phyloP scores from a whole-genome alignment of 2,797 vertebrate genomes.

The Margarornis squamiger region DNA sequence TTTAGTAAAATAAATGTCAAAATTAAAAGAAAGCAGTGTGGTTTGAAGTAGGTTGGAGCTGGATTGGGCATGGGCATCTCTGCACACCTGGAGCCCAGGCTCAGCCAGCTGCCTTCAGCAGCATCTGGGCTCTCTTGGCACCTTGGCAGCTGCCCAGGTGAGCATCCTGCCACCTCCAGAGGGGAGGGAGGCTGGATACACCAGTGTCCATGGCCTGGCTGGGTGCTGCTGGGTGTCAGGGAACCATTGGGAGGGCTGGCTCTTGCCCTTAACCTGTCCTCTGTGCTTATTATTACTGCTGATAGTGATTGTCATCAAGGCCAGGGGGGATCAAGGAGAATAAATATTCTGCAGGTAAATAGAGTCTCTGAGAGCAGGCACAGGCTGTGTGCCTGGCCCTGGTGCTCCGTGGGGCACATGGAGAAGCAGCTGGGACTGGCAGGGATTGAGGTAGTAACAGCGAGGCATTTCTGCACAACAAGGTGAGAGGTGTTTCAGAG shows the following conservation, averaged over 20 bases:
- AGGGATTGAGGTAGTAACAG: conserved; percentile 32
- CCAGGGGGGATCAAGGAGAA: background rate
- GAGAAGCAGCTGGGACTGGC: background rate
- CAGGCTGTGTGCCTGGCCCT: background rate
- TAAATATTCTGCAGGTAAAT: conserved; percentile 15
- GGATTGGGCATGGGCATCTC: background rate
- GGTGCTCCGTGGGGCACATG: rapidly evolving
- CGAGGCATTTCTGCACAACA: background rate
- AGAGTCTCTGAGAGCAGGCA: background rate
- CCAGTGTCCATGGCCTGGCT: background rate
- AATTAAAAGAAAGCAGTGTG: background rate
- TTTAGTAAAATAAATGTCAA: conserved; percentile 66
- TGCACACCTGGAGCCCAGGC: background rate
- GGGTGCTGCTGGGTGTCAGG: rapidly evolving
- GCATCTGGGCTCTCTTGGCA: background rate
- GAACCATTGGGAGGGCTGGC: background rate
- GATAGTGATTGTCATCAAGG: background rate
- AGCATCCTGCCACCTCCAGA: background rate
- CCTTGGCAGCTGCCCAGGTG: rapidly evolving
- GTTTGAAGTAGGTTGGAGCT: conserved; percentile 25
- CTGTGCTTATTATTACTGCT: background rate
- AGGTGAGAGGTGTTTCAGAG: background rate
- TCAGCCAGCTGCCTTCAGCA: background rate
- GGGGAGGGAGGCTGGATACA: background rate
- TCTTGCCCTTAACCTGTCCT: background rate